Percentiles rank a stretch among this genome's conserved stretches.
Evolutionary conservation across 1,140 invertebrate species (phyloP).

Genomic region (Steinernema feltiae): DNA sequence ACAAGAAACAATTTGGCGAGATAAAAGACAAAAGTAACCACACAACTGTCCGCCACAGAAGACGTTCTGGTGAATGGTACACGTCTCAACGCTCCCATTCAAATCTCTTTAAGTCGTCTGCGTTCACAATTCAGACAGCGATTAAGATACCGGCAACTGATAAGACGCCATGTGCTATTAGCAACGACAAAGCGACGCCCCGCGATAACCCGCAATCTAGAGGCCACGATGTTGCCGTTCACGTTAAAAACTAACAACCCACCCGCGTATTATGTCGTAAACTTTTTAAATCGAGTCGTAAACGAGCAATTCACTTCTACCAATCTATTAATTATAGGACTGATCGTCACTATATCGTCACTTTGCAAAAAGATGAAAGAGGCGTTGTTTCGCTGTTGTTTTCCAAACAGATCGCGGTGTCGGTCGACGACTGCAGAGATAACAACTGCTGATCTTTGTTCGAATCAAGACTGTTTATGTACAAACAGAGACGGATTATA

Average conservation of each 20-base stretch:
- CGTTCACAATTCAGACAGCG: not conserved
- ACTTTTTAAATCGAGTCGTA: no score
- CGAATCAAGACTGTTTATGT: no score
- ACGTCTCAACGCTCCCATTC: not conserved
- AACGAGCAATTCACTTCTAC: no score
- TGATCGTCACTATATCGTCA: no score
- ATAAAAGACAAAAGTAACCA: not conserved
- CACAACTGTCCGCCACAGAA: not conserved
- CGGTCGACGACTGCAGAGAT: no score
- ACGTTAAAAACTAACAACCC: not conserved
- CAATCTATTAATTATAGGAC: no score
- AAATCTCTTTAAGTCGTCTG: constrained; percentile 1
- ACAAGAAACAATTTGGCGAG: not conserved
- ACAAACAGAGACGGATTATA: no score
- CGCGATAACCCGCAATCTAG: not conserved
- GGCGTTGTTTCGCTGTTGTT: no score
- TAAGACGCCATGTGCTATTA: constrained; percentile 9
- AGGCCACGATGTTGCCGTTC: not conserved
- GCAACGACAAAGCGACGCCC: not conserved
- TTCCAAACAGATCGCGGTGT: no score
- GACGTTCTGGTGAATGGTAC: not conserved
- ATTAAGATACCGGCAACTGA: not conserved
- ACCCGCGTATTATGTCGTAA: not conserved
- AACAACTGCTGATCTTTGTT: no score
- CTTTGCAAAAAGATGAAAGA: no score